phyloP scores from a whole-genome alignment of 2,113 vertebrate species.

The Myanophis thanlyinensis region DNA sequence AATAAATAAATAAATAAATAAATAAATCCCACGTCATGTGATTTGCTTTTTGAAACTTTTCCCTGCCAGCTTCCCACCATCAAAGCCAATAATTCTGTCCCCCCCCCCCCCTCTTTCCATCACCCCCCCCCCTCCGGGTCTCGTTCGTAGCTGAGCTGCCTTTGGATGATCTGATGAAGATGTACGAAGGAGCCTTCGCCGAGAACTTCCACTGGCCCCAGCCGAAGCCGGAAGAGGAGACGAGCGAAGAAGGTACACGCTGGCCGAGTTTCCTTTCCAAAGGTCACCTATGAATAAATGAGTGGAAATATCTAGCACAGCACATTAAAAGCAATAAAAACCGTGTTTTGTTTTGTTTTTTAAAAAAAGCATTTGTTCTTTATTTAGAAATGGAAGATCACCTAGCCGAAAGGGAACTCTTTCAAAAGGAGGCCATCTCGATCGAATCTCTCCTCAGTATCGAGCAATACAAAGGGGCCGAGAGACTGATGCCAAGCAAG shows the following conservation, averaged over 20 bases:
- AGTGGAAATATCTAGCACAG: too few species aligned
- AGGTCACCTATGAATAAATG: too few species aligned
- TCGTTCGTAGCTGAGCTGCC: constrained; percentile 83
- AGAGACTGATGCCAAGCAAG: constrained; percentile 71
- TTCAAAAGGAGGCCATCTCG: constrained; percentile 78
- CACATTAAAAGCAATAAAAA: too few species aligned
- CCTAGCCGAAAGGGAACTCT: constrained; percentile 53
- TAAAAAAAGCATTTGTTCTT: constrained; percentile 14
- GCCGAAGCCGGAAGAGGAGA: constrained; percentile 79
- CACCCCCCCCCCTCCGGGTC: neutral
- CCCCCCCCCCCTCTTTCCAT: neutral
- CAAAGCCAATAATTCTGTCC: neutral
- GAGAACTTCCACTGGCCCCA: constrained; percentile 89
- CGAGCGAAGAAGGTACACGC: constrained; percentile 77
- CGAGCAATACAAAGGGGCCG: constrained; percentile 80
- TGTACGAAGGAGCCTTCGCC: constrained; percentile 91
- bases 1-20: too few species aligned
- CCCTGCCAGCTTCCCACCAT: too few species aligned
- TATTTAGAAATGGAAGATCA: constrained; percentile 72
- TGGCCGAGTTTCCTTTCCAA: neutral
- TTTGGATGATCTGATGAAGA: constrained; percentile 84
- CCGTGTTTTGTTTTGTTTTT: too few species aligned
- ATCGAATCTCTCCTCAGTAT: constrained; percentile 87
- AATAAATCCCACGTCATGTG: too few species aligned
- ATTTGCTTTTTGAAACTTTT: too few species aligned